phyloP scores from a whole-genome alignment of 2,113 vertebrate species.

The Urocitellus parryii region DNA sequence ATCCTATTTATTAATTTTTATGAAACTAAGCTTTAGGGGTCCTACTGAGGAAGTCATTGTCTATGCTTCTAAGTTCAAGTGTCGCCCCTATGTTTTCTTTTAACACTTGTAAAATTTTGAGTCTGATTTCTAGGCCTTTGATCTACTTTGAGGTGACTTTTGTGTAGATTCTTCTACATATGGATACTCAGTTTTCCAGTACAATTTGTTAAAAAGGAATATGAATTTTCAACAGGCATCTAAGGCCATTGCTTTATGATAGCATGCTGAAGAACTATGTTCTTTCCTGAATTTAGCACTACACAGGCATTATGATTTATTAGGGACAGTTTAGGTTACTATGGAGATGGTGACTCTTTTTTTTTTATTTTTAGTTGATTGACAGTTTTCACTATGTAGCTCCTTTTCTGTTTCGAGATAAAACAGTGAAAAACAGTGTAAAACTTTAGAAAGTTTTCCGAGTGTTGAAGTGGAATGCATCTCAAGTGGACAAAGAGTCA shows the following conservation, averaged over 20 bases:
- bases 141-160: too few relatives aligned
- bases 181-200: too few relatives aligned
- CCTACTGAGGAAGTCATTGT: too few relatives aligned
- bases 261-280: not conserved
- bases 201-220: not conserved
- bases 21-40: too few relatives aligned
- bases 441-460: slow-evolving; percentile 34
- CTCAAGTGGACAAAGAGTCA: not conserved
- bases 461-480: slow-evolving; percentile 39
- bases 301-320: not conserved
- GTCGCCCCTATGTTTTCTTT: too few relatives aligned
- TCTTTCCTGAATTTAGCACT: not conserved
- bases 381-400: slow-evolving; percentile 29
- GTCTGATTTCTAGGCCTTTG: too few relatives aligned
- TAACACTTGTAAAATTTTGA: too few relatives aligned
- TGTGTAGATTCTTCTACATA: too few relatives aligned
- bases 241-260: not conserved
- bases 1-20: too few relatives aligned
- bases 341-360: slow-evolving; percentile 47
- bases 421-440: slow-evolving; percentile 10
- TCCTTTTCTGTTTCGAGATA: slow-evolving; percentile 23
- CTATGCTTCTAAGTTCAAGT: too few relatives aligned
- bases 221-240: not conserved
- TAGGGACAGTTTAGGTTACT: slow-evolving; percentile 1
- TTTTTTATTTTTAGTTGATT: slow-evolving; percentile 19